phyloP scores from a whole-genome alignment of 2,797 vertebrate species.

The Gephyroberyx darwinii region DNA sequence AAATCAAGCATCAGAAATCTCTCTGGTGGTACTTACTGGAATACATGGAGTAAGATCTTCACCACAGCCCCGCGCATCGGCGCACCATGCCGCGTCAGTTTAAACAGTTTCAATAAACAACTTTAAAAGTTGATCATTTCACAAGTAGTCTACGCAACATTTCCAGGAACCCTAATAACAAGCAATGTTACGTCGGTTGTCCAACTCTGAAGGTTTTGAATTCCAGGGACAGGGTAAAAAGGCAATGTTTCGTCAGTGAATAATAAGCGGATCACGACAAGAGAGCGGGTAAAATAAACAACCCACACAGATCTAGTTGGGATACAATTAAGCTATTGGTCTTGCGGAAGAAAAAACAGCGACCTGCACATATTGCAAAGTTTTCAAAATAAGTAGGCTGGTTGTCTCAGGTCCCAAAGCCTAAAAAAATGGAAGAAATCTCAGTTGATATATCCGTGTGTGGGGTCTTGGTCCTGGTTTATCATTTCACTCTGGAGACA shows the following conservation, averaged over 20 bases:
- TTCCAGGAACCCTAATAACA: not conserved
- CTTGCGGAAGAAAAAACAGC: not conserved
- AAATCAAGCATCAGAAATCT: not conserved
- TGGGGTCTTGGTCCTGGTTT: not conserved
- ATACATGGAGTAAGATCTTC: not conserved
- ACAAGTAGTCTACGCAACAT: not conserved
- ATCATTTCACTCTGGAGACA: slow-evolving; percentile 6
- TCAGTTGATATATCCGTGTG: not conserved
- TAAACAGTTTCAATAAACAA: not conserved
- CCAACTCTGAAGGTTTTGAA: not conserved
- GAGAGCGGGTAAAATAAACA: not conserved
- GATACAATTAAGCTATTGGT: not conserved
- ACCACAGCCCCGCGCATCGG: not conserved
- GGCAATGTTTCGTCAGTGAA: not conserved
- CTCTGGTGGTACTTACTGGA: slow-evolving; percentile 14
- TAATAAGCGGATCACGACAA: too few species aligned
- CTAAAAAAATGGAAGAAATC: too few species aligned
- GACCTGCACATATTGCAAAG: too few species aligned
- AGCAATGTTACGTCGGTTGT: not conserved
- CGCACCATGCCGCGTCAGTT: not conserved
- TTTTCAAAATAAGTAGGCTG: too few species aligned
- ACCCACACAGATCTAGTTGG: not conserved
- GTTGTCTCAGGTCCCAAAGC: too few species aligned
- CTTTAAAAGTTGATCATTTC: slow-evolving; percentile 10
- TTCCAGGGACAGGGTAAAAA: not conserved